A percentile compares a stretch with the other conserved stretches of the same genome.
phyloP scores from a whole-genome alignment of 2,888 invertebrate species.

The Agrilus cyanescens region DNA sequence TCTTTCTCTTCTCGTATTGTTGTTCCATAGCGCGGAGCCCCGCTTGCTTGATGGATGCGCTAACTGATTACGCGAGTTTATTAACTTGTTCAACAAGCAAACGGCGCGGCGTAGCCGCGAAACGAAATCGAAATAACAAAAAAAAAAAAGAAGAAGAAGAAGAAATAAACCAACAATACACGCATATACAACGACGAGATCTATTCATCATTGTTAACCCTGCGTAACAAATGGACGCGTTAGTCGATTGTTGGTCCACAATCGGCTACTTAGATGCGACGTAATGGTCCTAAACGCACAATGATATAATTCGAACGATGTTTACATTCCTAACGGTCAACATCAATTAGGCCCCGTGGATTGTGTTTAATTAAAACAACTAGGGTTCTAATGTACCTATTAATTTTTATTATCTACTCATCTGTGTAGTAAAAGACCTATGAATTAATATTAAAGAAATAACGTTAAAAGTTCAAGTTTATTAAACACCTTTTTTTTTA shows the following conservation, averaged over 20 bases:
- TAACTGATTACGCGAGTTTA: slow-evolving; percentile 36
- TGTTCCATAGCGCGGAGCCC: slow-evolving; percentile 9
- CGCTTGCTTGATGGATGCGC: slow-evolving; percentile 31
- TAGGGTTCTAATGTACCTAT: no score
- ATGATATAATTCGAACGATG: no score
- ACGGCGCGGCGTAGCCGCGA: slow-evolving; percentile 15
- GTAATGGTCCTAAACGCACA: no score
- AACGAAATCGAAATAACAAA: slow-evolving; percentile 10
- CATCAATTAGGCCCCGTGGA: no score
- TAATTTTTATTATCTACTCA: no score
- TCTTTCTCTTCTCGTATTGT: slow-evolving; percentile 3
- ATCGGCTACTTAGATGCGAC: slow-evolving; percentile 28
- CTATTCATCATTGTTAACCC: slow-evolving; percentile 30
- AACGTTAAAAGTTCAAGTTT: no score
- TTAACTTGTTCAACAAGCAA: slow-evolving; percentile 36
- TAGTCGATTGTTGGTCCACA: slow-evolving; percentile 30
- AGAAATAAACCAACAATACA: no score
- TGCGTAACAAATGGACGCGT: slow-evolving; percentile 27
- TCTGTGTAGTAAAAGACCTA: no score
- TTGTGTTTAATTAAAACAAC: no score
- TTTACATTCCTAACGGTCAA: no score
- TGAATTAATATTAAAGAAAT: no score
- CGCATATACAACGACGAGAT: slow-evolving; percentile 8
- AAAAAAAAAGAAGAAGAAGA: slow-evolving; percentile 16
- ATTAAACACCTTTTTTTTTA: no score